phyloP scores from a whole-genome alignment of 2,113 vertebrate genomes.

The Nycticryphes semicollaris region DNA sequence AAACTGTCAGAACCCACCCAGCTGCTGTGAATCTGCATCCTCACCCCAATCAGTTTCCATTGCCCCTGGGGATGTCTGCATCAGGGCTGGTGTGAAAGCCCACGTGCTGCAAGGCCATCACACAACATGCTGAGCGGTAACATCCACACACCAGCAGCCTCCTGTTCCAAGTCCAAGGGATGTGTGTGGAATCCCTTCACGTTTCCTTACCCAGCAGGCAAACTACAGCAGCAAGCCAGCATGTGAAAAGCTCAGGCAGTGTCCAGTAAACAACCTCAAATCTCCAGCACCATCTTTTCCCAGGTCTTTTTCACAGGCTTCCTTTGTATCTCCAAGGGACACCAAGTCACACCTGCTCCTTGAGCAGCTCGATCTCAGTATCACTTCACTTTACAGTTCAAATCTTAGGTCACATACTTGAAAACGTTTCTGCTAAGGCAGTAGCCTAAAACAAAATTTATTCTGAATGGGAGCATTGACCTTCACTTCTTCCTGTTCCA shows the following conservation, averaged over 20 bases:
- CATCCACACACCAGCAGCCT: not conserved
- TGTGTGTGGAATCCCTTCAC: not conserved
- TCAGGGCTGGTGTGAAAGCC: not conserved
- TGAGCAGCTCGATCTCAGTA: not conserved
- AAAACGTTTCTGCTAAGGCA: no score
- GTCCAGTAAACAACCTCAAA: not conserved
- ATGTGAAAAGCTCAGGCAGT: not conserved
- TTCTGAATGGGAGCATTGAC: not conserved
- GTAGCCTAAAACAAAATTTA: not conserved
- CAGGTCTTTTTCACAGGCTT: not conserved
- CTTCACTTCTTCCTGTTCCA: not conserved
- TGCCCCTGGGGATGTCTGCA: not conserved
- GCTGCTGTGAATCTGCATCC: not conserved
- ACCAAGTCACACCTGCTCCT: not conserved
- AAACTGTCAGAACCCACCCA: not conserved
- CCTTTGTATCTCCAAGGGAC: not conserved
- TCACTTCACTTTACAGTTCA: not conserved
- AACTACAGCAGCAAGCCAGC: not conserved
- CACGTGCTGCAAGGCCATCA: fast-evolving
- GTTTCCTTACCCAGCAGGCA: not conserved
- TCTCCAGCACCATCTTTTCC: not conserved
- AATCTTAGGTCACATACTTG: no score
- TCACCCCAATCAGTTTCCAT: not conserved
- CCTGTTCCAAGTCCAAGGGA: not conserved
- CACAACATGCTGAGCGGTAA: not conserved